These are phyloP conservation scores for Platycheirus rosarum DNA, from an alignment of 2,888 invertebrate genomes.

Conservation along the genomic window DNA sequence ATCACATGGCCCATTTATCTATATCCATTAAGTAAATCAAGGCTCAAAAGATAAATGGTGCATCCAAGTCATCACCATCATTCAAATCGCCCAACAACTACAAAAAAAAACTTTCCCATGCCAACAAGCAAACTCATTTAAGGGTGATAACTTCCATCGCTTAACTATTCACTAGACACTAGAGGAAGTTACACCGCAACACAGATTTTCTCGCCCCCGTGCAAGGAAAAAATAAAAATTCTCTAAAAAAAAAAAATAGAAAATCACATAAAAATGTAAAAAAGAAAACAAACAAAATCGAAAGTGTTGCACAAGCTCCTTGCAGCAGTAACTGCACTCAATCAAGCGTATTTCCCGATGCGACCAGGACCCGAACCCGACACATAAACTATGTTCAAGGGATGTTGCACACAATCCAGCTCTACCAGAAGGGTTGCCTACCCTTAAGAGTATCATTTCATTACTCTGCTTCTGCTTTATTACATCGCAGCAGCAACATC, in stretches of 20 bases:
- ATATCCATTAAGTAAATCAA: constrained; percentile 70
- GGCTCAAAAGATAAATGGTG: constrained; percentile 68
- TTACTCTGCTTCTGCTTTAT: neutral
- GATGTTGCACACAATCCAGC: constrained; percentile 28
- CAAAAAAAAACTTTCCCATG: constrained; percentile 59
- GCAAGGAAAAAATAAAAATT: constrained; percentile 20
- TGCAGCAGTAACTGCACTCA: constrained; percentile 62
- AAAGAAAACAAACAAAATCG: constrained; percentile 64
- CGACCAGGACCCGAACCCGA: constrained; percentile 1
- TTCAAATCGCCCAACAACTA: constrained; percentile 17
- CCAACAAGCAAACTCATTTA: constrained; percentile 47
- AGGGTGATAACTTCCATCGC: constrained; percentile 65
- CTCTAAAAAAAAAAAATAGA: constrained; percentile 29
- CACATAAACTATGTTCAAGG: constrained; percentile 10
- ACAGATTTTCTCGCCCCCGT: constrained; percentile 30
- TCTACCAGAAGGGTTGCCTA: constrained; percentile 12
- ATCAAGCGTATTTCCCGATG: constrained; percentile 62
- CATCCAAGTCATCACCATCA: constrained; percentile 57
- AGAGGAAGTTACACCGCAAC: constrained; percentile 40
- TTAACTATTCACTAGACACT: constrained; percentile 7
- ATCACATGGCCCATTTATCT: constrained; percentile 71
- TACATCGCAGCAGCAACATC: neutral
- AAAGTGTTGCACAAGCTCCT: constrained; percentile 60
- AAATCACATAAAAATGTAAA: constrained; percentile 68
- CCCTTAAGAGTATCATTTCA: neutral